These are phyloP conservation scores for Anisognathus igniventris DNA, from an alignment of 2,797 vertebrate genomes.

Conservation along the genomic window DNA sequence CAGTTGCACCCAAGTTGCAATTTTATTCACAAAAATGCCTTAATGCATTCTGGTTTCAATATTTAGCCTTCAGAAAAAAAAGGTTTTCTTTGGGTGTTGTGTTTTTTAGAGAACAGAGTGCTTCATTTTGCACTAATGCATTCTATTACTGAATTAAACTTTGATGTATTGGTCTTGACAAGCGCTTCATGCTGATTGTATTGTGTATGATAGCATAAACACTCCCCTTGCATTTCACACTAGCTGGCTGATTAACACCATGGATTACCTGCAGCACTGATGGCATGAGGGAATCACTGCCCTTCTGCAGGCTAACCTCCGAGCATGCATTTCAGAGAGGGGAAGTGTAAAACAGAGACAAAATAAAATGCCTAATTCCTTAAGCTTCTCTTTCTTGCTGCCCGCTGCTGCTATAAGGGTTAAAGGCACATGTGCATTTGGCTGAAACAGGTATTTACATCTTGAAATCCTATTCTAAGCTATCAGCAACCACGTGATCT, in stretches of 20 bases:
- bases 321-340: background rate
- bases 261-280: conserved; percentile 74
- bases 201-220: conserved; percentile 82
- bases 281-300: conserved; percentile 46
- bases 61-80: background rate
- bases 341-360: background rate
- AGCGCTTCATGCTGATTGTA: conserved; percentile 75
- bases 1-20: background rate
- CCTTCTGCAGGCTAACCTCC: conserved; percentile 40
- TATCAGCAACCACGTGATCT: background rate
- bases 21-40: conserved; percentile 54
- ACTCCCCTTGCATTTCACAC: conserved; percentile 77
- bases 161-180: conserved; percentile 83
- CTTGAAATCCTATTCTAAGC: background rate
- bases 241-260: conserved; percentile 75
- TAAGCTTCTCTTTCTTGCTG: background rate
- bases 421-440: background rate
- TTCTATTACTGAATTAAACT: conserved; percentile 79
- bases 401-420: background rate
- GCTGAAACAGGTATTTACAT: background rate
- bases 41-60: conserved; percentile 13
- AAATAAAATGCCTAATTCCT: background rate
- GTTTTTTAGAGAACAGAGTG: conserved; percentile 70
- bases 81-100: conserved; percentile 4
- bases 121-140: conserved; percentile 79